Percentiles rank a stretch among this genome's conserved stretches.
phyloP scores from a whole-genome alignment of 2,888 invertebrate species.

The Spodoptera exigua region DNA sequence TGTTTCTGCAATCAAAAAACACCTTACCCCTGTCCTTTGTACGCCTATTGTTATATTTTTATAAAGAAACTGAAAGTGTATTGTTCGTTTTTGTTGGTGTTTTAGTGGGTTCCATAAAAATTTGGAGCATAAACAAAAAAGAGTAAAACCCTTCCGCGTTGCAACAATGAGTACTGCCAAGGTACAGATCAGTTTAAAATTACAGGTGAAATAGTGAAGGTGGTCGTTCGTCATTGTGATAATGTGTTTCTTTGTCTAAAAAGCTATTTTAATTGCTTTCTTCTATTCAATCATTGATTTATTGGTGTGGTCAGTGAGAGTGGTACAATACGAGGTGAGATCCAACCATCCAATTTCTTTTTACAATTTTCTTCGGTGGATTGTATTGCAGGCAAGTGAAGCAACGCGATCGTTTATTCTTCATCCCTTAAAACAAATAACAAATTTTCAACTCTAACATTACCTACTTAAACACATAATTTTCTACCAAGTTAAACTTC shows the following conservation, averaged over 20 bases:
- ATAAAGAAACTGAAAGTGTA: slow-evolving; percentile 89
- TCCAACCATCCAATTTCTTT: slow-evolving; percentile 59
- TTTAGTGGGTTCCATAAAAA: slow-evolving; percentile 82
- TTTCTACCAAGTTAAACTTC: no score
- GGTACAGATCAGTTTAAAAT: slow-evolving; percentile 82
- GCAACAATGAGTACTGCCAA: slow-evolving; percentile 69
- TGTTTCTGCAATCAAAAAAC: slow-evolving; percentile 85
- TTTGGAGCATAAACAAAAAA: slow-evolving; percentile 86
- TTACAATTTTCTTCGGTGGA: slow-evolving; percentile 28
- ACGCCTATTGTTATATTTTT: slow-evolving; percentile 73
- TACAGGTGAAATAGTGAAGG: slow-evolving; percentile 87
- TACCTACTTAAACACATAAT: no score
- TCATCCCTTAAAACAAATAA: no score
- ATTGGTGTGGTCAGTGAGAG: slow-evolving; percentile 71
- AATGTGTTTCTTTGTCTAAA: slow-evolving; percentile 80
- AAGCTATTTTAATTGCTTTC: slow-evolving; percentile 81
- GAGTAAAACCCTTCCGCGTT: slow-evolving; percentile 83
- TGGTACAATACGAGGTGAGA: slow-evolving; percentile 72
- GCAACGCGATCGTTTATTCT: no score
- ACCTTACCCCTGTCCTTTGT: slow-evolving; percentile 75
- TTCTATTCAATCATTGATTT: slow-evolving; percentile 86
- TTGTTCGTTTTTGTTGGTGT: slow-evolving; percentile 81
- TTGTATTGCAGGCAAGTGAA: no score
- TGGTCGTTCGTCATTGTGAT: slow-evolving; percentile 80
- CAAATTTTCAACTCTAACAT: no score